Base-by-base conservation (phyloP, 2,888 invertebrate genomes). In the Hecatera dysodea region DNA sequence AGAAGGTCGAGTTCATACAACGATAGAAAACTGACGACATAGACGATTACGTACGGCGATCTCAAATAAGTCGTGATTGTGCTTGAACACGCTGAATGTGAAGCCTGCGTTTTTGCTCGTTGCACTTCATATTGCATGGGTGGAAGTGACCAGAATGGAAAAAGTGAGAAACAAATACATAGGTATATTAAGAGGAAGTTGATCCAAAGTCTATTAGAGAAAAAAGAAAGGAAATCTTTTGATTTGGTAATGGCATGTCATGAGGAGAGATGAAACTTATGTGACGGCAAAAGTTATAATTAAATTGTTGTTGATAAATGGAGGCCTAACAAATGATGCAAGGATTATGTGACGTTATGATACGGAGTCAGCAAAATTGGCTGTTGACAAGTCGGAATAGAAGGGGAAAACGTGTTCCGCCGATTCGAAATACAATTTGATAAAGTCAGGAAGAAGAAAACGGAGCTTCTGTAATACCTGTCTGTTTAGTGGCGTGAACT, bases 401-500 rank as follows among this genome's bases (percentile, higher is more conserved):
- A 24, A 15, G 7, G 15, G 19, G 19, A 52, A 9, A 27, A 29
- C 19, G 9, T 19, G 2, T 52, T 17, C 1, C 19, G 15, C 11
- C 1, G 2, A 53, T 29, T 0, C 1, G 15, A 17, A 17, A 6
- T 15, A 7, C 29, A 44, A 44, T 6, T 6, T 2, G 0, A 44
- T 19, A 24, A 50, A 0, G 15, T 15, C 50, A 50, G 5, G 48
- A 15, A n/a, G 24, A 27, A 17, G 24, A 50, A 17, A 2, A 24
- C 6, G 6, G 22, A 57, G 17, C 39, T 42, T 72, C 67, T 67
- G 50, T 19, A 44, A 7, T 12, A n/a, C 8, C 11, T 33, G 33
- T 39, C 15, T 67, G 76, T 48, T 76, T 39, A 19, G 22, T 68
- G 39, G 42, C 27, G 59, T 61, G 53, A 67, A 53, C 76, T 67